Base-by-base conservation (phyloP, 92 coral and sea anemone genomes). In the Heliopora coerulea region DNA sequence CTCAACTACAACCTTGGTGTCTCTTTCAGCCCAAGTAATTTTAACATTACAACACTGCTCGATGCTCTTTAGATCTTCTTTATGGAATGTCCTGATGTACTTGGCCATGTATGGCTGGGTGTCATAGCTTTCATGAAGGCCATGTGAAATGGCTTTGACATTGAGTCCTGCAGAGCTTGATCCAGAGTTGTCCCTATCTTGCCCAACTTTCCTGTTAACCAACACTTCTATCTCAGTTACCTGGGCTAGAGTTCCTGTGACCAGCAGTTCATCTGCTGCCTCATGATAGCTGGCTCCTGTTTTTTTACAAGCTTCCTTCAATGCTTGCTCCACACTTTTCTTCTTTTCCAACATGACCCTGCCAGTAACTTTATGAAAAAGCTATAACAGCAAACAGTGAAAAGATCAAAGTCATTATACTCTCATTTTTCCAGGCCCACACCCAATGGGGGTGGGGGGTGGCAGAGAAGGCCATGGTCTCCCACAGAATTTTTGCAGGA, bases 341-440 rank as follows among this genome's bases (percentile, higher is more conserved):
- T 58, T 44, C 13, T 34, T 70, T 23, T 23, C 58, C 60, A 70
- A 70, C 27, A 49, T 26, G 34, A 70, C 26, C 25, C 63, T 28
- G 20, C 49, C 77, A 23, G 77, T 52, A 27, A 70, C 77, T 39
- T 54, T 54, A 8, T 70, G 63, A 54, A 70, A 70, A 14, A 70
- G 49, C 77, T 70, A 46, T n/a, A 46, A 46, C 12, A 37, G 12
- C 42, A 37, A 37, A 12, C 42, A 37, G 42, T 37, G 42, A 12
- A 37, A 37, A 37, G 5, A 12, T 37, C 12, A 4, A 4, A 4
- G 12, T 4, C 42, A 37, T 5, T 4, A 37, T 37, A 37, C 12
- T 37, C 6, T 37, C 5, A 37, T 37, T 4, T 5, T 4, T 37
- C 12, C 5, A 37, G 5, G 5, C 42, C 42, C 42, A 37, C 5